phyloP scores from a whole-genome alignment of 2,113 vertebrate genomes.

The Gymnogyps californianus region DNA sequence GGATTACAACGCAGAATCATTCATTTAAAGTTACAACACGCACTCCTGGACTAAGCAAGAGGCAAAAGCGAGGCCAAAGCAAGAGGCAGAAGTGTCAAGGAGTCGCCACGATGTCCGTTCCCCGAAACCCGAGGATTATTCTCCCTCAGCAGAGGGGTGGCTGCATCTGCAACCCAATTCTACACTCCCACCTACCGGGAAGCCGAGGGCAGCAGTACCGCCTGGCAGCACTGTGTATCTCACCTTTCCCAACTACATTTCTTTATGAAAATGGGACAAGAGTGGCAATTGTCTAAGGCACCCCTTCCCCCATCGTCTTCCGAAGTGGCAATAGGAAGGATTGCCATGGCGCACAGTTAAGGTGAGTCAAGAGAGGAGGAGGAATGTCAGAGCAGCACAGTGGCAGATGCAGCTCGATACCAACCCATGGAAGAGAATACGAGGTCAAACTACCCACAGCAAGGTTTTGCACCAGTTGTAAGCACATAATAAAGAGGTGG shows the following conservation, averaged over 20 bases:
- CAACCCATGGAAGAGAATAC: no score
- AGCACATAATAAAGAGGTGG: not conserved
- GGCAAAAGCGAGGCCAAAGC: not conserved
- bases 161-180: not conserved
- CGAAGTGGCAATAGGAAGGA: not conserved
- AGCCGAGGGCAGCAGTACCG: not conserved
- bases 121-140: no score
- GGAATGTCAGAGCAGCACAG: not conserved
- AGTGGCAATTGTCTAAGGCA: not conserved
- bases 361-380: not conserved
- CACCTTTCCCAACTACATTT: not conserved
- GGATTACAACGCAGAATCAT: not conserved
- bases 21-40: not conserved
- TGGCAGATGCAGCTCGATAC: not conserved
- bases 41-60: not conserved
- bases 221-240: fast-evolving
- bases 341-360: not conserved
- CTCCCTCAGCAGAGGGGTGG: not conserved
- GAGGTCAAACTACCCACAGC: not conserved
- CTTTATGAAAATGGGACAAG: not conserved
- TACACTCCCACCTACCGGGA: not conserved
- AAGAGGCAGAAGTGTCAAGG: not conserved
- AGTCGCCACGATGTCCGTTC: not conserved
- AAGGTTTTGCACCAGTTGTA: not conserved
- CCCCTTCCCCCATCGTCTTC: not conserved